Evolutionary conservation across 2,113 vertebrate genomes (phyloP).

Genomic region (Phyllostomus hastatus): DNA sequence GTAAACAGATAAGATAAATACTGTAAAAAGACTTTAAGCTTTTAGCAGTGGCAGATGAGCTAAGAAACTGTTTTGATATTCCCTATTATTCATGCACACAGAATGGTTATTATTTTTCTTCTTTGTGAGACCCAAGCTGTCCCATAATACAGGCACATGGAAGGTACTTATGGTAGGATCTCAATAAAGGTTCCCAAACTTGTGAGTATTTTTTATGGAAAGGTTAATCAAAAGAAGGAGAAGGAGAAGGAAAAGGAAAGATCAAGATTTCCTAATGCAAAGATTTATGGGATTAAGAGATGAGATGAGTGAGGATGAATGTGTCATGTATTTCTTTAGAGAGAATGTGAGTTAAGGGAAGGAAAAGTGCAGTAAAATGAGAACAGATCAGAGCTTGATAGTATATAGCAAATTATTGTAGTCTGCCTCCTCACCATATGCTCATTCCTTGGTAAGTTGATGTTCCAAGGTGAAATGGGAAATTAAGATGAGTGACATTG

Average conservation of each 20-base stretch:
- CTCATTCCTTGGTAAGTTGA: slow-evolving; percentile 44
- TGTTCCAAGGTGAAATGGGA: slow-evolving; percentile 44
- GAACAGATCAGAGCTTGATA: slow-evolving; percentile 36
- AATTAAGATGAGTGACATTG: slow-evolving; percentile 45
- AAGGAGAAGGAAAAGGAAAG: not conserved
- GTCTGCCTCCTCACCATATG: slow-evolving; percentile 55
- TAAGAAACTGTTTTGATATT: not conserved
- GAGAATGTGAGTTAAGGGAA: not conserved
- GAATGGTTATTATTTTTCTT: not conserved
- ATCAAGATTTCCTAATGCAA: not conserved
- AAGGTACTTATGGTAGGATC: not conserved
- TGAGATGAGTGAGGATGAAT: not conserved
- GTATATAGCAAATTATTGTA: slow-evolving; percentile 22
- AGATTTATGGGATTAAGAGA: slow-evolving; percentile 9
- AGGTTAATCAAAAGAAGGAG: not conserved
- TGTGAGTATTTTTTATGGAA: not conserved
- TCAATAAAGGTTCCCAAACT: not conserved
- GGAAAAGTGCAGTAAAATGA: slow-evolving; percentile 41
- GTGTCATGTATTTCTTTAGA: not conserved
- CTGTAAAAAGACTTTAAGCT: not conserved
- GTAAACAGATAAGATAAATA: not conserved
- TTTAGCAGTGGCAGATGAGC: not conserved
- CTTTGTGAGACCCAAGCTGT: not conserved
- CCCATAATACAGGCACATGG: not conserved
- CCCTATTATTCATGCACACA: not conserved